These are phyloP conservation scores for Monoplex corrugatus DNA, from an alignment of 2,888 invertebrate species.

Conservation along the genomic window DNA sequence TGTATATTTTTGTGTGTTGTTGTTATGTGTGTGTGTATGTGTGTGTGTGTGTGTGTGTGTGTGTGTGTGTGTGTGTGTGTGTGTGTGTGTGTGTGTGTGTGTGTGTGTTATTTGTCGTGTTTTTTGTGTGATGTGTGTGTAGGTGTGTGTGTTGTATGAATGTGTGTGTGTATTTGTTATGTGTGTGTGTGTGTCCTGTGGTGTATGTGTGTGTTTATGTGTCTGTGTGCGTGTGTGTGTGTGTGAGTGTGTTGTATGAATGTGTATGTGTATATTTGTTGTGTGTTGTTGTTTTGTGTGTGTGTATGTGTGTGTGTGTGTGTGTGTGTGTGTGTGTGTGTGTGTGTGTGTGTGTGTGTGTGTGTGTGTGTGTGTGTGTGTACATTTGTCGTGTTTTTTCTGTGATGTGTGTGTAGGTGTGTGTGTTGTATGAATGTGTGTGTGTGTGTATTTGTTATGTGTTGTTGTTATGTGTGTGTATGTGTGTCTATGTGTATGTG, in stretches of 20 bases:
- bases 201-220: not conserved
- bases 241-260: no score
- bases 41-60: not conserved
- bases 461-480: not conserved
- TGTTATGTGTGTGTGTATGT: not conserved
- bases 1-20: not conserved
- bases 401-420: not conserved
- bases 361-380: not conserved
- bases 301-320: not conserved
- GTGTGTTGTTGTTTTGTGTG: not conserved
- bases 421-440: not conserved
- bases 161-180: not conserved
- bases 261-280: no score
- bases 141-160: not conserved
- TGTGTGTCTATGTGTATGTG: not conserved
- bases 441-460: not conserved
- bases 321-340: not conserved
- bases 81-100: conserved; percentile 7
- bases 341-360: not conserved
- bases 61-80: conserved; percentile 6
- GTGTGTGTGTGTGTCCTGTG: not conserved
- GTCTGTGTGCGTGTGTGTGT: no score
- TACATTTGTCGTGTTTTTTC: not conserved
- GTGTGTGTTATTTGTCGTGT: no score
- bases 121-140: no score